A percentile compares a stretch with the other conserved stretches of the same genome.
phyloP scores from a whole-genome alignment of 2,113 vertebrate species.

The Pygoscelis antarcticus region DNA sequence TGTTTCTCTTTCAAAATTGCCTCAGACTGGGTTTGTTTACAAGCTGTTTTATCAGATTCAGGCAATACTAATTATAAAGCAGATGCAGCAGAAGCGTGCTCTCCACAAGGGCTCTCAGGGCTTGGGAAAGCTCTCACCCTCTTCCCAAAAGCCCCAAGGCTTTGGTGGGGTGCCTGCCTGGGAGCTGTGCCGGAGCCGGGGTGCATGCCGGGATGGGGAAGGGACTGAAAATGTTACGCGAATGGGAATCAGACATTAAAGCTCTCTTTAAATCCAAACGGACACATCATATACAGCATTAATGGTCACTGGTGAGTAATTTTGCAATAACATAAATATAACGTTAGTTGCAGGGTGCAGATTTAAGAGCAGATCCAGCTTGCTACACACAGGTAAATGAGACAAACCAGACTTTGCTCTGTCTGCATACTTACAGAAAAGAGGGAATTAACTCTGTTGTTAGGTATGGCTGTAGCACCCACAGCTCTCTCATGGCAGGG shows the following conservation, averaged over 20 bases:
- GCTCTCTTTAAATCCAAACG: not conserved
- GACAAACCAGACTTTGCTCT: not conserved
- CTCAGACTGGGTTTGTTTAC: constrained; percentile 6
- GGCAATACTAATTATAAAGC: not conserved
- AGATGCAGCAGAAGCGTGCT: not conserved
- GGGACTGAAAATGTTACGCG: not conserved
- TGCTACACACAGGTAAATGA: not conserved
- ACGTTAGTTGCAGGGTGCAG: not conserved
- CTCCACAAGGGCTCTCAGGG: not conserved
- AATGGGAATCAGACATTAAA: not conserved
- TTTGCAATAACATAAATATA: not conserved
- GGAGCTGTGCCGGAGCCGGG: not conserved
- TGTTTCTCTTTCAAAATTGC: constrained; percentile 10
- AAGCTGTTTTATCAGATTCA: constrained; percentile 31
- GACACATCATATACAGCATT: not conserved
- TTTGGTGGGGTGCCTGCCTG: not conserved
- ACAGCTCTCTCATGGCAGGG: not conserved
- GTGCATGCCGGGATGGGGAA: accelerated
- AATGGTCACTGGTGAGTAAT: not conserved
- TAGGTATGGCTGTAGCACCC: not conserved
- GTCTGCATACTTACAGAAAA: not conserved
- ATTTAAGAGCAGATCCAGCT: not conserved
- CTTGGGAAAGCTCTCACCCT: not conserved
- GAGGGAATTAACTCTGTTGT: not conserved
- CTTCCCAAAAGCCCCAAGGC: not conserved